These are phyloP conservation scores for Plodia interpunctella DNA, from an alignment of 1,140 invertebrate species.

Conservation along the genomic window DNA sequence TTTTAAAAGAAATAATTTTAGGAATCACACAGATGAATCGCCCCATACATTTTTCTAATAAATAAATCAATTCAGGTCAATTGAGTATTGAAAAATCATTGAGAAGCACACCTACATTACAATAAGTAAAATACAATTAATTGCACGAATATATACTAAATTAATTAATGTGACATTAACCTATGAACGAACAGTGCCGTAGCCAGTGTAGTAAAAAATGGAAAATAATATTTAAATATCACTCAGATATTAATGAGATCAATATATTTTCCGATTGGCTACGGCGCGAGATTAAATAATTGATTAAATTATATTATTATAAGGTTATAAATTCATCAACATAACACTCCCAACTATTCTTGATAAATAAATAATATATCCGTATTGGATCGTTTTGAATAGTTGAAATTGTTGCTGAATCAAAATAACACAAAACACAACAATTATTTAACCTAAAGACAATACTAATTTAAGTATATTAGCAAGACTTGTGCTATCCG, in stretches of 20 bases:
- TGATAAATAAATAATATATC: slow-evolving; percentile 40
- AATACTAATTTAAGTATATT: slow-evolving; percentile 40
- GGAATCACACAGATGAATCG: slow-evolving; percentile 34
- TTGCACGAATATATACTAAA: slow-evolving; percentile 63
- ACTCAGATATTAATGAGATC: slow-evolving; percentile 7
- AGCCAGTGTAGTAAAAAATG: slow-evolving; percentile 14
- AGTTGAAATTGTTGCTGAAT: slow-evolving; percentile 43
- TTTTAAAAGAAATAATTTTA: not conserved
- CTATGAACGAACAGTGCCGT: slow-evolving; percentile 36
- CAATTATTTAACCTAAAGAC: slow-evolving; percentile 59
- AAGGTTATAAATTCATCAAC: slow-evolving; percentile 42
- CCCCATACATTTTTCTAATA: slow-evolving; percentile 64
- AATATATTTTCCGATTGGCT: not conserved
- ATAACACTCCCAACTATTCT: slow-evolving; percentile 44
- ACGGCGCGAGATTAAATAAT: not conserved
- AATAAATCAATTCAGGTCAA: slow-evolving; percentile 67
- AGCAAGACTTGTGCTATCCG: slow-evolving; percentile 66
- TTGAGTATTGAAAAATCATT: slow-evolving; percentile 23
- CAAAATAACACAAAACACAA: slow-evolving; percentile 63
- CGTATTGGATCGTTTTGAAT: slow-evolving; percentile 31
- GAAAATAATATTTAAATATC: slow-evolving; percentile 7
- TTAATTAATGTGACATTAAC: slow-evolving; percentile 47
- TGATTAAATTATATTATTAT: slow-evolving; percentile 41
- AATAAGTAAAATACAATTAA: slow-evolving; percentile 58
- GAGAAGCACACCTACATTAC: slow-evolving; percentile 50